Base-by-base conservation (phyloP, 2,888 invertebrate species). In the Xestia rhomboidea region DNA sequence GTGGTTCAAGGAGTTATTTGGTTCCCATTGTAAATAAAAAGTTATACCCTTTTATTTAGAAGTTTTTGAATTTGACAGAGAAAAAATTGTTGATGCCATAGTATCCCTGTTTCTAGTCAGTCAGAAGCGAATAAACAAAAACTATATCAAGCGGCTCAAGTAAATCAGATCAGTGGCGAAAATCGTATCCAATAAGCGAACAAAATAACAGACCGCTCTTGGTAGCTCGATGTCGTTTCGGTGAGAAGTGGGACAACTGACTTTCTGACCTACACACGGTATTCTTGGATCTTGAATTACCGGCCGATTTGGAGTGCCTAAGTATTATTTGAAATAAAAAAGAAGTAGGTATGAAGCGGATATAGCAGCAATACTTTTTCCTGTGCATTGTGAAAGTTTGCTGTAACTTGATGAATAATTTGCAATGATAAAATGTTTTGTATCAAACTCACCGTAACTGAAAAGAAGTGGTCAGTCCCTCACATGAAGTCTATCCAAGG, bases 161-260 rank as follows among this genome's bases (percentile, higher is more conserved):
- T 88, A 92, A 90, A 92, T 88, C 90, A 88, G 90, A 91, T 88
- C 91, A 89, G 89, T 89, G 89, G 84, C 86, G 76, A 90, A 89
- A 86, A 89, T 87, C 64, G 83, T 86, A 83, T 79, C 82, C 87
- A 89, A 83, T 88, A 88, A 70, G 91, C 92, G 92, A 91, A 91
- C 93, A 92, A 93, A 91, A 92, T 95, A 94, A 94, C 95, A 93
- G 94, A 94, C 89, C 90, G 90, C 91, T 92, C 92, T 93, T 93
- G 91, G 92, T 91, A 91, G 93, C 87, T 93, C 90, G 93, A 90
- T 92, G 94, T 93, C 92, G 92, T 93, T 92, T 91, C 90, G 90
- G 89, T 92, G 92, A 91, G 93, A 96, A 96, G 95, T 96, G 91
- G 96, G 93, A 92, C 96, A 93, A 91, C 93, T 94, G 92, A 93